Percentiles rank a stretch among this genome's conserved stretches.
These are phyloP conservation scores for Branchinecta sandiegonensis DNA, from an alignment of 2,888 invertebrate genomes.

Conservation along the genomic window DNA sequence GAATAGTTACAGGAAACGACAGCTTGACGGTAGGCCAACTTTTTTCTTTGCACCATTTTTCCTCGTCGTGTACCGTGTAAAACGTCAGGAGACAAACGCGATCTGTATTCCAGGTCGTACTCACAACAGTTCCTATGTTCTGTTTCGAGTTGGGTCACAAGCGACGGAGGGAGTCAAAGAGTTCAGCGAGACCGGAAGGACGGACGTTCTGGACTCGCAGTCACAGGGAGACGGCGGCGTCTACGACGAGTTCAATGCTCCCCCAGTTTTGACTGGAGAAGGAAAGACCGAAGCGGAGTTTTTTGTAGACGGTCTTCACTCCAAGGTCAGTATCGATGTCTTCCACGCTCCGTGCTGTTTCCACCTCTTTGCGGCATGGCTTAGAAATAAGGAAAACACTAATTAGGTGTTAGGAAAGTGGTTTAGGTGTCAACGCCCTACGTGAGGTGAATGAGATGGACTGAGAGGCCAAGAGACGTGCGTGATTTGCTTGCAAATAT, in stretches of 20 bases:
- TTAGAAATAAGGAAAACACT: no score
- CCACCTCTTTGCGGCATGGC: no score
- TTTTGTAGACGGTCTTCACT: conserved; percentile 82
- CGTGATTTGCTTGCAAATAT: no score
- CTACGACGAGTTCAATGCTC: conserved; percentile 64
- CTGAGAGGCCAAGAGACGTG: no score
- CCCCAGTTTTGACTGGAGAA: conserved; percentile 39
- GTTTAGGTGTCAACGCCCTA: no score
- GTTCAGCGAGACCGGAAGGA: conserved; percentile 71
- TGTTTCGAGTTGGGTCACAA: conserved; percentile 63
- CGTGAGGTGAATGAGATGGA: no score
- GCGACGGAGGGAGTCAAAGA: conserved; percentile 61
- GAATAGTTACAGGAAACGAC: conserved; percentile 18
- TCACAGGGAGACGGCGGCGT: conserved; percentile 59
- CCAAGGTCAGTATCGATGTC: conserved; percentile 43
- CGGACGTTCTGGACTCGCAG: conserved; percentile 53
- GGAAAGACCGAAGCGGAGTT: conserved; percentile 65
- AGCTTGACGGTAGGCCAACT: background rate
- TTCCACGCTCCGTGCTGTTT: no score
- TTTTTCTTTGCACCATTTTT: background rate
- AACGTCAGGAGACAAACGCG: conserved; percentile 26
- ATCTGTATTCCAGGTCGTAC: conserved; percentile 54
- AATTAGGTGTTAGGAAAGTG: no score
- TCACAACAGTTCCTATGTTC: conserved; percentile 61
- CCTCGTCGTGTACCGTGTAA: background rate